Evolutionary conservation across 2,113 vertebrate genomes (phyloP), one percentile per base, ranked within the genome.

Genomic region (Chaenogobius annularis): DNA sequence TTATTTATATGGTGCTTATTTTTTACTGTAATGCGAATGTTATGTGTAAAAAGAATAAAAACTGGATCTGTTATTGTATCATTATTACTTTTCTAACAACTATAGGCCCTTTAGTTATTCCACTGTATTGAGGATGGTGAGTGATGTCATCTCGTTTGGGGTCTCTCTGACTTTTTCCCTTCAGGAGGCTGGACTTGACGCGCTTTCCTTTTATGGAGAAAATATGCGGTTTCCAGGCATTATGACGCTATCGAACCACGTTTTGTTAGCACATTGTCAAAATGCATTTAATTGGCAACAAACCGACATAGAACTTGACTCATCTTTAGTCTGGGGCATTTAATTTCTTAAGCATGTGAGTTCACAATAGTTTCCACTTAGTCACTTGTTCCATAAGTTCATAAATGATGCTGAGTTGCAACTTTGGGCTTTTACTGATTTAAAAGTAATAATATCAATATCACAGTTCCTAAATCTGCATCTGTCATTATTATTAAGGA

Each of bases 121-220:
- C 20, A 56, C 10, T 56, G 20, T 23, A 15, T 31, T 59, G 13
- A 31, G 58, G 13, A 35, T 5, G 31, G 12, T 61, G 10, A 61
- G 17, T 61, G 58, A 37, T 40, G 31, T 40, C 19, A 63, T 40
- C 5, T 10, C 48, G 12, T 50, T n/a, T 40, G n/a, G 44, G 22
- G 64, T 66, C 44, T 44, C 43, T 23, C 2, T 63, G 61, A 19
- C 62, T 58, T 73, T 37, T 13, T 26, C 46, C 9, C 19, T 40
- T 56, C 62, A 63, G 74, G 79, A 76, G 61, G 22, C 23, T 23
- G 56, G 35, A 20, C 66, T 43, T 8, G 19, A 37, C 26, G 43
- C 52, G 12, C 52, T 79, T 80, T 68, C 91, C 91, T 90, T 92
- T 85, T 89, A 91, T 90, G 91, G 91, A 82, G 83, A 87, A 79